Evolutionary conservation across 2,797 vertebrate species (phyloP), one percentile per base, ranked within the genome.

Genomic region (Fistularia tabacaria): DNA sequence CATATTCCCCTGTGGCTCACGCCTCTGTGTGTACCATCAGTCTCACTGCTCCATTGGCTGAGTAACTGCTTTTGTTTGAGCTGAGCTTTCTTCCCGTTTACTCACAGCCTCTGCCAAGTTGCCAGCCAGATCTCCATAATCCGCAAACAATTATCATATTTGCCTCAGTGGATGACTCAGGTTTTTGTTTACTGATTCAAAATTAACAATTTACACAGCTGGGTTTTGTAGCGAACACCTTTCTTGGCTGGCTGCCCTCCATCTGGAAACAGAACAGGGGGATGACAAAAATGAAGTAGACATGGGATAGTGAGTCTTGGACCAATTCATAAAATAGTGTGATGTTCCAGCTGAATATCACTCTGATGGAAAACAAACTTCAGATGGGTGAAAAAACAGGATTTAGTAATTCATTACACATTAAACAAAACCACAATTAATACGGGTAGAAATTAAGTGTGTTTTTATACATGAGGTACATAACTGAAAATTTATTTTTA

Each of bases 101-200:
- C 85, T 87, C 88, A 86, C 82, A 87, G 82, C 79, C 85, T 85
- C 78, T 10, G 71, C 75, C 66, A 64, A 82, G 82, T 85, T 76
- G 77, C 81, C 81, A 74, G 76, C 82, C 83, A 82, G 80, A 88
- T 88, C 87, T 83, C 82, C 68, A 77, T 89, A 89, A 89, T 89
- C 88, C 83, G 75, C 87, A 89, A 89, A 89, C 85, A 89, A 86
- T 88, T 87, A 87, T 88, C 86, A 86, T 87, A 88, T 89, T 89
- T 89, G 86, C 83, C 83, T 88, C 75, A 71, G 78, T 47, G 76
- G 80, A 87, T 69, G 51, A 85, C 77, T 85, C 75, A 59, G 80
- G 68, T 83, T 86, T 85, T 80, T 87, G 86, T 89, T 88, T 86
- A 85, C 85, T 71, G 76, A 87, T 79, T 84, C 64, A 83, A 84